Base-by-base conservation (phyloP, 2,113 vertebrate genomes). In the Furnarius figulus region DNA sequence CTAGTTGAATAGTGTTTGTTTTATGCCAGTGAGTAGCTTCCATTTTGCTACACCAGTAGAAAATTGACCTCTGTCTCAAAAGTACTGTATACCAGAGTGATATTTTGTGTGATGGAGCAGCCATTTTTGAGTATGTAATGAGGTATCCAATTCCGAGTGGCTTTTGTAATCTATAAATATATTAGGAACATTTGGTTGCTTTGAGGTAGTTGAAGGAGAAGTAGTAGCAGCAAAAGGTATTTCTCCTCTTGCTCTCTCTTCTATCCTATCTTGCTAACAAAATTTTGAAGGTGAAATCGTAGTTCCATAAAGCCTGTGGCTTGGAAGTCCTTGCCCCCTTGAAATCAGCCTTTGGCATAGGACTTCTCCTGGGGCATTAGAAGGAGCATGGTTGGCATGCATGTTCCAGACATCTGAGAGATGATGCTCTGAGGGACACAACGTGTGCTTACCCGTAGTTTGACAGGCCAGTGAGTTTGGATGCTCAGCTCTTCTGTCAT, bases 311-410 rank as follows among this genome's bases (percentile, higher is more conserved):
- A 76, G 46, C 27, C 13, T 73, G 7, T 42, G 62, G 3, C 28
- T 80, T 83, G 44, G 63, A 76, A 71, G 17, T 79, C 8, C 4
- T 46, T 27, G 16, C 5, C 78, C 3, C 23, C 84, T 50, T 46
- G 53, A 73, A 65, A 12, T 68, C 21, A 59, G 30, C 39, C 28
- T 63, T 67, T 81, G 61, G 5, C 35, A 8, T 18, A 28, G 20
- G 0, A 0, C 31, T 66, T 44, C 11, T 50, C 33, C 5, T 3
- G 72, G 5, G 4, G 4, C 11, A 0, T 42, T 65, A 59, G 56
- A 21, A 28, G 30, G 28, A 67, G 28, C 15, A 1, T 27, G 53
- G 62, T 47, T 83, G 56, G 22, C 0, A 0, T 20, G 25, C 39
- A 24, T 1, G 2, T 76, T 86, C 22, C n/a, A 50, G 27, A 25